A percentile compares a stretch with the other conserved stretches of the same genome.
phyloP scores from a whole-genome alignment of 2,888 invertebrate genomes.

The Aelia acuminata region DNA sequence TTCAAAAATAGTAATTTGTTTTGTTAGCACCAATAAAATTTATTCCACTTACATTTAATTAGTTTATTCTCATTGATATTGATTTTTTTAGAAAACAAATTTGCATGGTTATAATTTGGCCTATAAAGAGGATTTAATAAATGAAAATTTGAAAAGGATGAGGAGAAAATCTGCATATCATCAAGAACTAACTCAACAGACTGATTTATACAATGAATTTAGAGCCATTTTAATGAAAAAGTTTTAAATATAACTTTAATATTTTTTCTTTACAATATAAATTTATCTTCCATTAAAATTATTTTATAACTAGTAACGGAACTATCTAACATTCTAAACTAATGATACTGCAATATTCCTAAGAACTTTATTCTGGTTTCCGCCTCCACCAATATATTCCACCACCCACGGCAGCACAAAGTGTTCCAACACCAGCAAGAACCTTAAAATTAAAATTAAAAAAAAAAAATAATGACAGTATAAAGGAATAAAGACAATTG shows the following conservation, averaged over 20 bases:
- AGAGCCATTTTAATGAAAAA: not conserved
- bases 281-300: not conserved
- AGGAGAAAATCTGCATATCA: not conserved
- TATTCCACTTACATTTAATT: not conserved
- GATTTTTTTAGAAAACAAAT: no score
- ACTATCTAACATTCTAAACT: not conserved
- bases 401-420: conserved; percentile 34
- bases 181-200: not conserved
- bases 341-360: conserved; percentile 4
- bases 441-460: conserved; percentile 54
- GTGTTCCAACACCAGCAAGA: conserved; percentile 27
- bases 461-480: conserved; percentile 34
- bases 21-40: not conserved
- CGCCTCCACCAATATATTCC: conserved; percentile 53
- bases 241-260: not conserved
- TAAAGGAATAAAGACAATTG: not conserved
- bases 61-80: not conserved
- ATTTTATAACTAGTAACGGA: not conserved
- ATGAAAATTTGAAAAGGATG: not conserved
- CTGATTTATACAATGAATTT: not conserved
- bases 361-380: conserved; percentile 36
- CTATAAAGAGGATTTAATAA: not conserved
- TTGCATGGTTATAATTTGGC: not conserved
- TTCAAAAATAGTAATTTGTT: not conserved
- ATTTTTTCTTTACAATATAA: not conserved